Base-by-base conservation (phyloP, 2,797 vertebrate genomes). In the Muraenolepis orangiensis region DNA sequence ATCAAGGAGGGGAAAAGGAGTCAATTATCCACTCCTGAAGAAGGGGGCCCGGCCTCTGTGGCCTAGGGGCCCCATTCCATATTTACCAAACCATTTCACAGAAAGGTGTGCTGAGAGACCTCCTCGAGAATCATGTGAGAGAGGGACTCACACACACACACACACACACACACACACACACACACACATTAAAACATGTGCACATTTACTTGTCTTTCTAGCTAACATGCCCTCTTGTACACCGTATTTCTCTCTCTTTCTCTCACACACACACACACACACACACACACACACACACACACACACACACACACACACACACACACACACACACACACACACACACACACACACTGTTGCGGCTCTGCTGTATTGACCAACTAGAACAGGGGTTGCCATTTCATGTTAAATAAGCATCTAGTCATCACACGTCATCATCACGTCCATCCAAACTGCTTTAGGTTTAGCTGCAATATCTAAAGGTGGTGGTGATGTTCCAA, bases 1-100 rank as follows among this genome's bases (percentile, higher is more conserved):
- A 98, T 96, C 96, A 96, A 95, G 94, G 93, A 96, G 95, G 95
- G 93, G n/a, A n/a, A 95, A 97, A 95, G 95, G 95, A 99, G 96
- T 99, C 97, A 99, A 99, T 99, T 99, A 99, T 96, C 94, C 93
- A 95, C 93, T 95, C 92, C 93, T 94, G 93, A 95, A 95, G 94
- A 92, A n/a, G n/a, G 90, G 86, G 87, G 82, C 87, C 66, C 71
- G 94, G 93, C 93, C 93, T 91, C 91, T 86, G 93, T 95, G 95
- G 96, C 96, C 96, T 92, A 84, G 92, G 93, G 95, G 95, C 91
- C 92, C 93, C 90, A 92, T 94, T 94, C 94, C 94, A 95, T 95
- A 96, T 96, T 96, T 95, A 95, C 94, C 91, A 95, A 94, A 95
- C 95, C 89, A 95, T 96, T 95, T 95, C 93, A 93, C 89, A 92